Base-by-base conservation (phyloP, 2,113 vertebrate genomes). In the Coptodon bakossiorum region DNA sequence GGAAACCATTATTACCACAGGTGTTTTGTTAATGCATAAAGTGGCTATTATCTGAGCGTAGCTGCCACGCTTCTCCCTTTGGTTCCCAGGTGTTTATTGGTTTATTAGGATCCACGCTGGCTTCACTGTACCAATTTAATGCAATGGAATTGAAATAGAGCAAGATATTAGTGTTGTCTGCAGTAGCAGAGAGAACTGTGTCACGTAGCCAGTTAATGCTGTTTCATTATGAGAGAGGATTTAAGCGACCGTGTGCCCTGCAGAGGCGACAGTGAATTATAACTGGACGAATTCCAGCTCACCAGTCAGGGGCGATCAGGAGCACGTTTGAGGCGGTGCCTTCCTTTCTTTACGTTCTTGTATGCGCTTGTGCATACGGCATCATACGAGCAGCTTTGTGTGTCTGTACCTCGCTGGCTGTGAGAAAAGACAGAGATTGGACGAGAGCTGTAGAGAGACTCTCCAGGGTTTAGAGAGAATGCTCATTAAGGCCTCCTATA, bases 401-500 rank as follows among this genome's bases (percentile, higher is more conserved):
- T 84, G 90, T 73, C 84, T 90, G 87, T 34, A 52, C 83, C 83
- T 92, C 57, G 89, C 79, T 86, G 85, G 88, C 79, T 83, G 90
- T 76, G 93, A 91, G 88, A 53, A 82, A 81, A 92, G 91, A 92
- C 91, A 88, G 93, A 91, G 91, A 94, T 89, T 89, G 90, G 84
- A 91, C 54, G 88, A 91, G 91, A 91, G 92, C 87, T 89, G 93
- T 78, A 61, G 85, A 92, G 90, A 84, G 91, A 80, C 90, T 95
- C 95, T 93, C 94, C 84, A 82, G 94, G 94, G 93, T 94, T 95
- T 94, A 87, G 88, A 92, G 90, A 81, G 90, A 94, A 94, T 88
- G 94, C 95, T 96, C 95, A 95, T 96, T 95, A 96, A 95, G 94
- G 95, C 92, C 93, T 94, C 91, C 93, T 94, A 90, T 88, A 95